Conservation (phyloP, 2,113 vertebrate species). For the Odocoileus hemionus region DNA sequence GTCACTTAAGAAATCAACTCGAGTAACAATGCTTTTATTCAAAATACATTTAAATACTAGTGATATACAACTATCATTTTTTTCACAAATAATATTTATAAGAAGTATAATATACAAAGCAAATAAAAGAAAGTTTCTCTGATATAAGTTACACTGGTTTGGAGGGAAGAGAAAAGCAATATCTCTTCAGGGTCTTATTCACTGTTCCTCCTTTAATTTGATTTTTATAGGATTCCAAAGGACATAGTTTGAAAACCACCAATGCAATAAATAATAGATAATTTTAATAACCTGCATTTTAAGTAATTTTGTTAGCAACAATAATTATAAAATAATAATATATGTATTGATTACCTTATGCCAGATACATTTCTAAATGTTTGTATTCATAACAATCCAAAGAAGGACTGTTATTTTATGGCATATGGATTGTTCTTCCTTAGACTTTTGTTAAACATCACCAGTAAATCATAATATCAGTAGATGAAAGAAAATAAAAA, state of each 20-base stretch:
- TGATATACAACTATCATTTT: neutral
- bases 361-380: neutral
- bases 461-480: neutral
- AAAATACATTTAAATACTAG: neutral
- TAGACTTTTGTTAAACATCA: neutral
- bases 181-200: neutral
- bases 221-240: neutral
- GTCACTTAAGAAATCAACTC: neutral
- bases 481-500: neutral
- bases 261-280: neutral
- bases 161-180: neutral
- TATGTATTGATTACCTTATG: neutral
- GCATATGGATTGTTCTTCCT: neutral
- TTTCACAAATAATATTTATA: neutral
- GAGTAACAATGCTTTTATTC: neutral
- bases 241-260: neutral
- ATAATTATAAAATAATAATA: neutral
- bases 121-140: neutral
- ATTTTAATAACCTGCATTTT: neutral
- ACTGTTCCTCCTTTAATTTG: neutral
- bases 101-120: neutral
- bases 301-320: neutral
- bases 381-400: neutral
- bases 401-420: neutral
- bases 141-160: neutral